Evolutionary conservation across 2,797 vertebrate species (phyloP), one percentile per base, ranked within the genome.

Genomic region (Falco peregrinus): DNA sequence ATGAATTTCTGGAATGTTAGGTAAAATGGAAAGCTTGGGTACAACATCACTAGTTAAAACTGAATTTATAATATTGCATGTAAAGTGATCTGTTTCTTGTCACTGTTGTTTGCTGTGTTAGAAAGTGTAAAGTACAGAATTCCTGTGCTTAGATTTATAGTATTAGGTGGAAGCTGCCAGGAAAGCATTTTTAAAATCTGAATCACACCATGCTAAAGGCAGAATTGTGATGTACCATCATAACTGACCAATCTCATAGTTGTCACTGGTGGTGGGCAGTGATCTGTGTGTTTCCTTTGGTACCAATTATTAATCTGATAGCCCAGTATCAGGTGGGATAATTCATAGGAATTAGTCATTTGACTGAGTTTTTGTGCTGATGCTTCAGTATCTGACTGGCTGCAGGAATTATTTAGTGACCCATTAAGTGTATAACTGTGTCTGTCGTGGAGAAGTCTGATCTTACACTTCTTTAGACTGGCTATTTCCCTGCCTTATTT

Each of bases 141-240:
- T 95, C 69, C 60, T 74, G 17, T 87, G n/a, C 43, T 82, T 90
- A 92, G 75, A 89, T 94, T 86, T 94, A 76, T 69, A 67, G 61
- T 45, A 56, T 71, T 84, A 56, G 60, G 56, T 83, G 48, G 53
- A 93, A 71, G 26, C 45, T 87, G 65, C 56, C 73, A 81, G 64
- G 68, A 80, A 73, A 76, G 13, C 53, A 47, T 95, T 82, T 90
- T 92, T 89, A 0, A 29, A 69, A 84, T 73, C 67, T 57, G 70
- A 89, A 71, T 89, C 56, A 77, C 37, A 53, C 16, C 8, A 16
- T 45, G 31, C 63, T 90, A 35, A 94, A 84, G 67, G 75, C 90
- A 83, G 89, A 94, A 20, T 81, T 88, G 20, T 20, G 33, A 73
- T 67, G 17, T 47, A 60, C 24, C 21, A 90, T 87, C 21, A 8